Evolutionary conservation across 2,797 vertebrate species (phyloP).

Genomic region (Sebastes flavidus): DNA sequence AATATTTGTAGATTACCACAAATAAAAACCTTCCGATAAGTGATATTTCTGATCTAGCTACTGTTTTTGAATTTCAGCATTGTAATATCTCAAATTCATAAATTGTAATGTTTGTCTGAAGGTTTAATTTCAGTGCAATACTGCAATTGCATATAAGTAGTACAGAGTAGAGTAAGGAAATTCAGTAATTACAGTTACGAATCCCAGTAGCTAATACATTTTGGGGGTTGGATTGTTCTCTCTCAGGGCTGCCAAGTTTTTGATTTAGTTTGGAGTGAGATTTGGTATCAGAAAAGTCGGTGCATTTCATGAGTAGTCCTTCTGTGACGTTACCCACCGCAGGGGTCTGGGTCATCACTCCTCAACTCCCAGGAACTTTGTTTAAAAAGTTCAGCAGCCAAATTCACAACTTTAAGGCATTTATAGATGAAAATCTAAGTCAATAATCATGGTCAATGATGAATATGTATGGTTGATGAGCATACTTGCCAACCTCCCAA

Average conservation of each 20-base stretch:
- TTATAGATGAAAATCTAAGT: too few species aligned
- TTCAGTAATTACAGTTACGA: not conserved
- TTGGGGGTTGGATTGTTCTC: not conserved
- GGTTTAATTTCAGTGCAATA: not conserved
- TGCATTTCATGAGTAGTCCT: too few species aligned
- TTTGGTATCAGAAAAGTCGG: too few species aligned
- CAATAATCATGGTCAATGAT: too few species aligned
- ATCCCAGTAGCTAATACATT: not conserved
- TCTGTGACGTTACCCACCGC: too few species aligned
- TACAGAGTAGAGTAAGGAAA: not conserved
- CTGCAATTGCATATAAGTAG: not conserved
- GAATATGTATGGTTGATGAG: too few species aligned
- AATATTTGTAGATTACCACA: not conserved
- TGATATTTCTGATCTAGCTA: not conserved
- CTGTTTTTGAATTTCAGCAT: not conserved
- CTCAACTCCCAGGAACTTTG: too few species aligned
- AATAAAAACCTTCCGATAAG: not conserved
- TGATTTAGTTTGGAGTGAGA: not conserved
- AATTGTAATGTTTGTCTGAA: not conserved
- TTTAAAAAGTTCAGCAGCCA: too few species aligned
- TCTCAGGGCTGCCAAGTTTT: not conserved
- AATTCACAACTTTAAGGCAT: too few species aligned
- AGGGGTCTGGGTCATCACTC: too few species aligned
- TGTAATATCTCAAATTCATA: not conserved
- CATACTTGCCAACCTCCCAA: too few species aligned